Conservation (phyloP, 2,113 vertebrate genomes). For the Tragelaphus buxtoni region DNA sequence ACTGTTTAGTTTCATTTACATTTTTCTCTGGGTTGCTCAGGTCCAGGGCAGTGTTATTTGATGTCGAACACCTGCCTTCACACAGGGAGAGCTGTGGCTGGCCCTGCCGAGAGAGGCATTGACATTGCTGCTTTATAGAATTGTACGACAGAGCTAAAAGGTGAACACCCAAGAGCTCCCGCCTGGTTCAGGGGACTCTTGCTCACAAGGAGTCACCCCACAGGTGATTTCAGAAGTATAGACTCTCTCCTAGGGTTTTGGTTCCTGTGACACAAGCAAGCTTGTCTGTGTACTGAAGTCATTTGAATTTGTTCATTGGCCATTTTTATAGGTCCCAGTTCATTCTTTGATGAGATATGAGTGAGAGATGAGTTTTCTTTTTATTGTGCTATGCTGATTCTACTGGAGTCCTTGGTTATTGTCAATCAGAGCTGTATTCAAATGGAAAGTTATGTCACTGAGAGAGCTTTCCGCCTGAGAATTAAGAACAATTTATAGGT, state of each 20-base stretch:
- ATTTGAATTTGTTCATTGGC: not conserved
- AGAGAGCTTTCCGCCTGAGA: not conserved
- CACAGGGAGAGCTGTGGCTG: not conserved
- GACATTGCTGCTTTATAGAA: not conserved
- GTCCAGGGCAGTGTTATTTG: slow-evolving; percentile 68
- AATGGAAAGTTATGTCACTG: not conserved
- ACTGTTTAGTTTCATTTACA: slow-evolving; percentile 71
- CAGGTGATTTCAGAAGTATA: not conserved
- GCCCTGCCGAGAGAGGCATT: not conserved
- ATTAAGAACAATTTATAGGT: not conserved
- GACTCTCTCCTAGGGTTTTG: not conserved
- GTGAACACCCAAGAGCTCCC: not conserved
- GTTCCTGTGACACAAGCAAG: not conserved
- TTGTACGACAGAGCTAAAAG: not conserved
- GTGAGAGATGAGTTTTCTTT: not conserved
- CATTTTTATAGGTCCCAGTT: not conserved
- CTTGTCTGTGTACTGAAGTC: not conserved
- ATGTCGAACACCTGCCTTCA: slow-evolving; percentile 68
- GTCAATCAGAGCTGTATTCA: not conserved
- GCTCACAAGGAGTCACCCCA: not conserved
- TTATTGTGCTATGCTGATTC: not conserved
- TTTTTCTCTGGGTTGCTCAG: slow-evolving; percentile 53
- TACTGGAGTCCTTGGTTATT: not conserved
- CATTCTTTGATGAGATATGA: not conserved
- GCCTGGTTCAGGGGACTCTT: not conserved